A percentile compares a stretch with the other conserved stretches of the same genome.
Evolutionary conservation across 2,113 vertebrate genomes (phyloP).

Genomic region (Heterochromis multidens): DNA sequence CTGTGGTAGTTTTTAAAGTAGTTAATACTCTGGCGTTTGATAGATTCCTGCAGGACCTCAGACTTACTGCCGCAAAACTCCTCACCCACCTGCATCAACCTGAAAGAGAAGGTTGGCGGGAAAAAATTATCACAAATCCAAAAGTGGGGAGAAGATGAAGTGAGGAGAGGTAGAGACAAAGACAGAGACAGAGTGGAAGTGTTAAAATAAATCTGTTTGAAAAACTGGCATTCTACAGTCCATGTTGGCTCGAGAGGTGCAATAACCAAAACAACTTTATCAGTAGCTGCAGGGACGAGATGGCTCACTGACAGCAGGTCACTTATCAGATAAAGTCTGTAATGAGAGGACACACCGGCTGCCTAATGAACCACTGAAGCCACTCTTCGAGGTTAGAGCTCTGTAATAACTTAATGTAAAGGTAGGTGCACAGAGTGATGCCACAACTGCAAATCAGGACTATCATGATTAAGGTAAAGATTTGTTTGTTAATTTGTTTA

Average conservation of each 20-base stretch:
- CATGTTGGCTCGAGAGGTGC: background rate
- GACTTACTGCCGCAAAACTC: constrained; percentile 98
- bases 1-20: constrained; percentile 99
- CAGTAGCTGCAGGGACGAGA: background rate
- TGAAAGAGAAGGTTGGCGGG: constrained; percentile 35
- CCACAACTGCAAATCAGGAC: background rate
- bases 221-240: background rate
- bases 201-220: background rate
- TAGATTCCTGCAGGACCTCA: constrained; percentile 96
- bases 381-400: background rate
- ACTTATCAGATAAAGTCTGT: background rate
- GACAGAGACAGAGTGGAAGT: background rate
- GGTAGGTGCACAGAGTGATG: background rate
- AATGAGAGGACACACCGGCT: background rate
- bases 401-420: background rate
- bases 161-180: background rate
- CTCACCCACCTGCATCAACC: constrained; percentile 96
- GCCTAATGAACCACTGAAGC: background rate
- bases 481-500: background rate
- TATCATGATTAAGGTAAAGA: background rate
- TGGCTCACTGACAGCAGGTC: background rate
- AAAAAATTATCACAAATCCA: background rate
- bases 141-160: background rate
- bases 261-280: background rate
- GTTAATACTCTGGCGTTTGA: constrained; percentile 95